phyloP scores from a whole-genome alignment of 2,113 vertebrate species.

The Aspidoscelis tigris region DNA sequence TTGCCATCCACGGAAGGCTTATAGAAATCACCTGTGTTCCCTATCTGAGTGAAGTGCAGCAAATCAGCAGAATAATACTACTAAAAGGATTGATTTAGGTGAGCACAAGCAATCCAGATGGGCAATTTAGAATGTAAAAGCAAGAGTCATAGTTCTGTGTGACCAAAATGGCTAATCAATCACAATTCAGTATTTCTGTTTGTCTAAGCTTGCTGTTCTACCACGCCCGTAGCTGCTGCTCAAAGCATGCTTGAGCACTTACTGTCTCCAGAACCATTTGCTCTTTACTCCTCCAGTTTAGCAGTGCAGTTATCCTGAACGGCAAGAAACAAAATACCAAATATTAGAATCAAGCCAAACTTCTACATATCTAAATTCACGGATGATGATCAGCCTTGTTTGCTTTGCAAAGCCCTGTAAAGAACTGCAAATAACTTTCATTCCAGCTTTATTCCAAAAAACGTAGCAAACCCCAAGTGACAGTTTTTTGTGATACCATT shows the following conservation, averaged over 20 bases:
- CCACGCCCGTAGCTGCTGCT: neutral
- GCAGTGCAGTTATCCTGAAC: neutral
- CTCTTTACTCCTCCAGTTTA: neutral
- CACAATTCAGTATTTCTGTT: constrained; percentile 27
- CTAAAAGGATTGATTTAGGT: constrained; percentile 37
- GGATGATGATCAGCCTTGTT: neutral
- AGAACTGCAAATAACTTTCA: neutral
- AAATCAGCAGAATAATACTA: constrained; percentile 52
- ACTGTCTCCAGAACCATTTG: neutral
- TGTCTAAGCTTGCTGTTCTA: constrained; percentile 9
- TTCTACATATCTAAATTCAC: neutral
- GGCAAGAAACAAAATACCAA: neutral
- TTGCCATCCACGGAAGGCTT: constrained; percentile 17
- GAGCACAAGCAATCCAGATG: constrained; percentile 20
- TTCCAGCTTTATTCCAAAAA: constrained; percentile 4
- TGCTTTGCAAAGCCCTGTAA: neutral
- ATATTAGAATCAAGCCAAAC: constrained; percentile 18
- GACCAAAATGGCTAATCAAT: constrained; percentile 39
- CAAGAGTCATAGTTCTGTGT: constrained; percentile 43
- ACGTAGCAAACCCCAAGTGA: neutral
- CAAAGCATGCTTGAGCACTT: neutral
- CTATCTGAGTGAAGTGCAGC: constrained; percentile 38
- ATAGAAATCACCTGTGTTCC: constrained; percentile 32
- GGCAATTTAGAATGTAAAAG: constrained; percentile 40
- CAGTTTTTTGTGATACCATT: neutral